phyloP scores from a whole-genome alignment of 1,140 invertebrate species.

The Musca domestica region DNA sequence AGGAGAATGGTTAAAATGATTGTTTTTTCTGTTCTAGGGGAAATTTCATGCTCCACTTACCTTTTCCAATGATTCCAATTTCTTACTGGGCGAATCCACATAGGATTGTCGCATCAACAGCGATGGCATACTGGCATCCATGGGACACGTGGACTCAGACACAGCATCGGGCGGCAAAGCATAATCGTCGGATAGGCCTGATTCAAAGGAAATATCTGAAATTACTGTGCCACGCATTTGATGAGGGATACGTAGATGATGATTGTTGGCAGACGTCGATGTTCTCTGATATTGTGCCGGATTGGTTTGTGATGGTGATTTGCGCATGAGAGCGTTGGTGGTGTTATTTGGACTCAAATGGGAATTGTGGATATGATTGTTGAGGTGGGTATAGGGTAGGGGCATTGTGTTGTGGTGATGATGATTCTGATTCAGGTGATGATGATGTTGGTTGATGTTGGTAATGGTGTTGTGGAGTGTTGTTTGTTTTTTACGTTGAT shows the following conservation, averaged over 20 bases:
- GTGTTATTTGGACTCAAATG: conserved; percentile 35
- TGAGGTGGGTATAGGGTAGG: conserved; percentile 14
- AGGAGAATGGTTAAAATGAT: not conserved
- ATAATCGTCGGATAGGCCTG: conserved; percentile 92
- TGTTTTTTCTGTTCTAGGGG: not conserved
- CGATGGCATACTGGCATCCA: conserved; percentile 70
- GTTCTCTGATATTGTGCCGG: conserved; percentile 19
- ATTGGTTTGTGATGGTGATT: conserved; percentile 28
- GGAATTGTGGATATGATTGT: conserved; percentile 4
- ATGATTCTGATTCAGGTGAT: conserved; percentile 12
- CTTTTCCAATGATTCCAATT: conserved; percentile 81
- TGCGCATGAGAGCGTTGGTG: conserved; percentile 32
- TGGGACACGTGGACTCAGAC: conserved; percentile 66
- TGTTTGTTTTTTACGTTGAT: not conserved
- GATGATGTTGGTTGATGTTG: conserved; percentile 12
- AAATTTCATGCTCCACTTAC: conserved; percentile 55
- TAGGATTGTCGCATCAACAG: conserved; percentile 64
- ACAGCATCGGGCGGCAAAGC: conserved; percentile 91
- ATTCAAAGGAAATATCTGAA: conserved; percentile 87
- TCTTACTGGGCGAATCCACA: conserved; percentile 67
- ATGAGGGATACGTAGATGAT: conserved; percentile 36
- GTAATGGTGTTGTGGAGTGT: conserved; percentile 6
- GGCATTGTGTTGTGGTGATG: conserved; percentile 26
- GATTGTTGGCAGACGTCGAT: conserved; percentile 25
- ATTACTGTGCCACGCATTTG: conserved; percentile 54